phyloP scores from a whole-genome alignment of 2,888 invertebrate species.

The Troides aeacus region DNA sequence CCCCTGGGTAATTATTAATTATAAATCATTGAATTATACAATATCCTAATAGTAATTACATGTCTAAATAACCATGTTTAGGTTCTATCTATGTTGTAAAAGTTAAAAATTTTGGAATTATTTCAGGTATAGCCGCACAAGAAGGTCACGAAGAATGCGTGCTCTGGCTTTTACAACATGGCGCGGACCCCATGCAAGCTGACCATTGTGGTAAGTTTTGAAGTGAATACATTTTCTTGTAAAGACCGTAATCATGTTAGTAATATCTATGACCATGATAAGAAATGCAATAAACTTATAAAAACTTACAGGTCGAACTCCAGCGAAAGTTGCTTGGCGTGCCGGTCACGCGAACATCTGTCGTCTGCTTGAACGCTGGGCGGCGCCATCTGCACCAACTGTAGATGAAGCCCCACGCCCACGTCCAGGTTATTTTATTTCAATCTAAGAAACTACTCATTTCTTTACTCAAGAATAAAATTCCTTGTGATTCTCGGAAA shows the following conservation, averaged over 20 bases:
- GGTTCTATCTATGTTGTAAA: no score
- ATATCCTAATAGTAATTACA: no score
- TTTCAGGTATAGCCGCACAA: conserved; percentile 94
- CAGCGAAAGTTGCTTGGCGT: conserved; percentile 93
- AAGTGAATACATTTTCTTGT: neutral
- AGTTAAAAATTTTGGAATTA: no score
- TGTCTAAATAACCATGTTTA: no score
- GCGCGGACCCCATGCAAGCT: conserved; percentile 91
- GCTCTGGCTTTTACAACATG: conserved; percentile 88
- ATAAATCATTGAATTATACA: no score
- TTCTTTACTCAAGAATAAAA: neutral
- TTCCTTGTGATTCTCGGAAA: no score
- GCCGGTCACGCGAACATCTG: conserved; percentile 94
- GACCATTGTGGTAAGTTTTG: conserved; percentile 85
- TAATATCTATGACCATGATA: neutral
- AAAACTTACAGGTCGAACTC: conserved; percentile 81
- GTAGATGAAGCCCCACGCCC: conserved; percentile 36
- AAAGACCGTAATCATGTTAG: neutral
- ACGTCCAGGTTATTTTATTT: conserved; percentile 25
- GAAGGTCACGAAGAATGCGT: conserved; percentile 97
- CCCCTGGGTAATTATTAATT: conserved; percentile 82
- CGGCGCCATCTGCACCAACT: conserved; percentile 55
- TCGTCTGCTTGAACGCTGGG: conserved; percentile 86
- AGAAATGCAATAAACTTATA: neutral
- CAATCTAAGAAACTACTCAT: neutral